Evolutionary conservation across 2,797 vertebrate genomes (phyloP).

Genomic region (Gadopsis marmoratus): DNA sequence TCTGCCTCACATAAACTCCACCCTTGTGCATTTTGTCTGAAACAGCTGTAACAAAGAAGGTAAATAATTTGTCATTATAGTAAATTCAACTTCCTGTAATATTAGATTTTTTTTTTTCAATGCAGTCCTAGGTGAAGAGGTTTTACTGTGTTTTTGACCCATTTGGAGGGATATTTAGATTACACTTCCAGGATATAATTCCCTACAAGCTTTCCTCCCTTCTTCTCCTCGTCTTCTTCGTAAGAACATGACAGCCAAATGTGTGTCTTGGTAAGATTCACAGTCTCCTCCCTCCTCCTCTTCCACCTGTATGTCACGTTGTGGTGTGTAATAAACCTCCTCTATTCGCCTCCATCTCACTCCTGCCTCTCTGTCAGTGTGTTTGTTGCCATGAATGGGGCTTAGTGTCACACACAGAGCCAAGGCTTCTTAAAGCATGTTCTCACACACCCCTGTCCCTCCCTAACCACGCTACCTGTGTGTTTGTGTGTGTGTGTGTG

Average conservation of each 20-base stretch:
- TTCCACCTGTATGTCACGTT: constrained; percentile 70
- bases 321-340: constrained; percentile 69
- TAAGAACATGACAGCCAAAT: constrained; percentile 51
- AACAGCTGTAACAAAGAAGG: background rate
- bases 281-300: constrained; percentile 40
- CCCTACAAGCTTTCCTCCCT: constrained; percentile 1
- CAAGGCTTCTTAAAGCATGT: constrained; percentile 78
- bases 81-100: constrained; percentile 4
- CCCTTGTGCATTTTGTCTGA: background rate
- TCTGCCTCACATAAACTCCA: background rate
- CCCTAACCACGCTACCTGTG: constrained; percentile 53
- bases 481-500: constrained; percentile 47
- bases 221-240: constrained; percentile 27
- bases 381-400: constrained; percentile 83
- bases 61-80: background rate
- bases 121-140: constrained; percentile 2
- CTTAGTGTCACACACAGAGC: constrained; percentile 82
- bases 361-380: constrained; percentile 61
- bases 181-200: constrained; percentile 9
- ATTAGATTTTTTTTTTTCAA: background rate
- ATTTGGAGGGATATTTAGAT: constrained; percentile 16
- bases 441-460: constrained; percentile 76
- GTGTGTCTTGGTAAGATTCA: constrained; percentile 56
- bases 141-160: constrained; percentile 3
- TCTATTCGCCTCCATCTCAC: constrained; percentile 54